Evolutionary conservation across 2,797 vertebrate species (phyloP).

Genomic region (Darevskia mixta): DNA sequence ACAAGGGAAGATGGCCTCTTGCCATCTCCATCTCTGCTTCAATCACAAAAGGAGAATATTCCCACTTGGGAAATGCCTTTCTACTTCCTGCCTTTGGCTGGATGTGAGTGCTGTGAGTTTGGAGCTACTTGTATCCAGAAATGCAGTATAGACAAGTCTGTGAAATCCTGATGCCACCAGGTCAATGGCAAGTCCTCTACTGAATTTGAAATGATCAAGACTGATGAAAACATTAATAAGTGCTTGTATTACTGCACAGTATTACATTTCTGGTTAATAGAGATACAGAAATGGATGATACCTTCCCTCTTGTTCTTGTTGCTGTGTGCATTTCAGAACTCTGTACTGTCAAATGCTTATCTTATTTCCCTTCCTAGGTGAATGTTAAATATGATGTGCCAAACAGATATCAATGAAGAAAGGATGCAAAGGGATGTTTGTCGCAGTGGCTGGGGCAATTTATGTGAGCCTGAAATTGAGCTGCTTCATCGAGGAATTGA

Average conservation of each 20-base stretch:
- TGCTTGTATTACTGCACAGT: neutral
- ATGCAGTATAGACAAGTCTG: neutral
- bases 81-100: neutral
- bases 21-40: no score
- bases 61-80: neutral
- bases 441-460: neutral
- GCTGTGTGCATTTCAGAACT: neutral
- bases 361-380: fast-evolving
- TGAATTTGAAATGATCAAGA: slow-evolving; percentile 13
- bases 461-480: neutral
- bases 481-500: neutral
- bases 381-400: neutral
- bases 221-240: neutral
- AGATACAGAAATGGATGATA: neutral
- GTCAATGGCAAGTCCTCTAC: neutral
- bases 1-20: no score
- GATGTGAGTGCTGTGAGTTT: neutral
- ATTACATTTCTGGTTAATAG: neutral
- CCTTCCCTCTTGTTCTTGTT: neutral
- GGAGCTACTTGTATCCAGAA: neutral
- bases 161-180: neutral
- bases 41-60: no score
- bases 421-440: neutral
- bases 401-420: neutral
- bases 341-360: neutral